A percentile compares a stretch with the other conserved stretches of the same genome.
These are phyloP conservation scores for Pipistrellus nathusii DNA, from an alignment of 2,797 vertebrate genomes.

Conservation along the genomic window DNA sequence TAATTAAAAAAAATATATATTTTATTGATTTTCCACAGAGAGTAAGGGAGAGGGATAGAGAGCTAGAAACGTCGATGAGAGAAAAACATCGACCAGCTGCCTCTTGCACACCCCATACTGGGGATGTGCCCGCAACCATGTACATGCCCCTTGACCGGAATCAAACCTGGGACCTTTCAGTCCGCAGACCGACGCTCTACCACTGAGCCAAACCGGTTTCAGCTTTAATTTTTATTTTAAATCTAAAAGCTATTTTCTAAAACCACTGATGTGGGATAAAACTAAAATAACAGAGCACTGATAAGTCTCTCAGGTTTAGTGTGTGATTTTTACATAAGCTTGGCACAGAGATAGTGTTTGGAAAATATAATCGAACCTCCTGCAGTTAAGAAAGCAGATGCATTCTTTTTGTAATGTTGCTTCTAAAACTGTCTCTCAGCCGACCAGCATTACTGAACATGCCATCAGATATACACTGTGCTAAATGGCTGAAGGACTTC, in stretches of 20 bases:
- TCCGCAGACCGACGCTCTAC: too few relatives aligned
- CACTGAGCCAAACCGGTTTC: too few relatives aligned
- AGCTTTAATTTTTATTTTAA: background rate
- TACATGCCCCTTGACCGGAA: too few relatives aligned
- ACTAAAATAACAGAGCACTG: background rate
- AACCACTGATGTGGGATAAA: background rate
- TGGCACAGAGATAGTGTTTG: background rate
- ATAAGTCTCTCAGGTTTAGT: background rate
- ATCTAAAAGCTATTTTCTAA: constrained; percentile 18
- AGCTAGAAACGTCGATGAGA: too few relatives aligned
- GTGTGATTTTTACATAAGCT: background rate
- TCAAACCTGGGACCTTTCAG: too few relatives aligned
- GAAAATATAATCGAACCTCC: background rate
- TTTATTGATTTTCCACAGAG: too few relatives aligned
- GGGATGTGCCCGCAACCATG: too few relatives aligned
- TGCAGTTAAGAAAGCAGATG: background rate
- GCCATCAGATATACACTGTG: background rate
- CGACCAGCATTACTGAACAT: background rate
- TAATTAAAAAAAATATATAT: too few relatives aligned
- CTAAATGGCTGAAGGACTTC: background rate
- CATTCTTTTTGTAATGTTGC: background rate
- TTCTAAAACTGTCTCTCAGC: background rate
- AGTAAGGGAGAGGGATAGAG: too few relatives aligned
- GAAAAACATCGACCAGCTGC: too few relatives aligned
- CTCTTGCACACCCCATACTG: too few relatives aligned